Conservation (phyloP, 2,113 vertebrate genomes). For the Scopus umbretta region DNA sequence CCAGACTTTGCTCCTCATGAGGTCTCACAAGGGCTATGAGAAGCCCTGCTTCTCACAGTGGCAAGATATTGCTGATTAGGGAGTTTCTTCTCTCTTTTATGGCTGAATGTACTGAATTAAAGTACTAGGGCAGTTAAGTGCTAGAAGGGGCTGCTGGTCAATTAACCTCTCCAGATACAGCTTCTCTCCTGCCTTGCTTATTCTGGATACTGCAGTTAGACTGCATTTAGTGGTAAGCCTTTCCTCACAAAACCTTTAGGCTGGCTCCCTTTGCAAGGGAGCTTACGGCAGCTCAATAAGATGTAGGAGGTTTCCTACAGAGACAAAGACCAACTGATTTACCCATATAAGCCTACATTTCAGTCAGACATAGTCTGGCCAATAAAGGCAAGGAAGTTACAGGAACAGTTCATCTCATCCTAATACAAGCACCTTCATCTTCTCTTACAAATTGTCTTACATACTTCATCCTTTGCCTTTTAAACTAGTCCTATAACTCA, state of each 20-base stretch:
- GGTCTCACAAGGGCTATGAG: neutral
- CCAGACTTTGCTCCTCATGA: neutral
- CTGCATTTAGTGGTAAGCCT: neutral
- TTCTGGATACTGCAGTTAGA: neutral
- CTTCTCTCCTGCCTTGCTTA: neutral
- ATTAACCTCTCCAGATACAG: neutral
- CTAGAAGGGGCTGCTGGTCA: neutral
- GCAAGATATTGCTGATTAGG: too few species aligned
- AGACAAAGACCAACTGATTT: neutral
- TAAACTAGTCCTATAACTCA: neutral
- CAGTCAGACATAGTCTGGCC: neutral
- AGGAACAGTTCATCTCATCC: neutral
- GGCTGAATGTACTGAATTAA: neutral
- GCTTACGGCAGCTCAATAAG: neutral
- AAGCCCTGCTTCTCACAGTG: neutral
- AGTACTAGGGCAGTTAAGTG: neutral
- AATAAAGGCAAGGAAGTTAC: neutral
- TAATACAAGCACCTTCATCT: neutral
- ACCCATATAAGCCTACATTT: neutral
- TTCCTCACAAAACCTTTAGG: neutral
- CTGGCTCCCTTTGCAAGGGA: neutral
- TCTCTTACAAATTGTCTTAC: fast-evolving
- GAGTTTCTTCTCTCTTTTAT: neutral
- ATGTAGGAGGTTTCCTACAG: too few species aligned
- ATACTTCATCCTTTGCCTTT: neutral